Evolutionary conservation across 1,140 invertebrate genomes (phyloP), one percentile per base, ranked within the genome.

Genomic region (Drosophila eugracilis): DNA sequence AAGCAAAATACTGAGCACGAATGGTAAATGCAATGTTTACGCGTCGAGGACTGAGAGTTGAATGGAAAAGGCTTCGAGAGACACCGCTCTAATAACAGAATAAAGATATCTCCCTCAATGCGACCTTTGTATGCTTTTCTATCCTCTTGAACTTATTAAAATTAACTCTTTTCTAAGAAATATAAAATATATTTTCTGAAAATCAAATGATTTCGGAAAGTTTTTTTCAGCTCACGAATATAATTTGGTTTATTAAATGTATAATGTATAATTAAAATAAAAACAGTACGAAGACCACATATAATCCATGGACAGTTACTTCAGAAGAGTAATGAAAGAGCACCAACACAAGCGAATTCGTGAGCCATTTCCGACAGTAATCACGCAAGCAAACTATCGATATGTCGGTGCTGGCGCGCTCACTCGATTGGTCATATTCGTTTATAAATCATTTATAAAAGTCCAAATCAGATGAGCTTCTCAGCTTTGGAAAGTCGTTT

Each of bases 1-100:
- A 83, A 84, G 30, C 50, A 58, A 83, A 83, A 78, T 49, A 63
- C 76, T 58, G 69, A 59, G 52, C 62, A 26, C 34, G 28, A 67
- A 53, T 26, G 10, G 30, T 41, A 63, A 65, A 66, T 49, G 62
- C 57, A 66, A 53, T 83, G 78, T 62, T 74, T 58, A 76, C 54
- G 63, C 26, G 59, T 63, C 67, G 75, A 79, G 32, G 34, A 62
- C 63, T 47, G 76, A 84, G 37, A 76, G 72, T 67, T 39, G 67
- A 71, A 42, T 71, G 65, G n/a, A 34, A 37, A 26, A 57, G 4
- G 36, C 54, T 22, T 34, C 19, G 21, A 21, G 22, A 26, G 28
- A 21, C 22, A 42, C 21, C 59, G 55, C 28, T 22, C 12, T 21
- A 63, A 60, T 60, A 60, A 60, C 14, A 24, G 52, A 17, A 19